Percentiles rank a stretch among this genome's conserved stretches.
Conservation (phyloP, 2,888 invertebrate genomes). For the Xestia ashworthii region DNA sequence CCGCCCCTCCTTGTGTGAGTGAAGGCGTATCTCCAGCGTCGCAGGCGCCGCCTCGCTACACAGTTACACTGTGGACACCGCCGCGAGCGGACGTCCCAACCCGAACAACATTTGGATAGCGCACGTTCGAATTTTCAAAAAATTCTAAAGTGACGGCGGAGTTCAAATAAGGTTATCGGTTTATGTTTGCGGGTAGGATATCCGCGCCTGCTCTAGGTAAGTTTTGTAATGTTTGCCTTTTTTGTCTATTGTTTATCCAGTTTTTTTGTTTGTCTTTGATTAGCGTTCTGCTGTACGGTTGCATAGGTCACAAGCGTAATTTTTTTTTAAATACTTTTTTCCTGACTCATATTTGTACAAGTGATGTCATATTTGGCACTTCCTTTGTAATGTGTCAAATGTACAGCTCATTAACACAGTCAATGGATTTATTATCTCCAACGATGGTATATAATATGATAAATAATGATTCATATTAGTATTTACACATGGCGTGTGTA, state of each 20-base stretch:
- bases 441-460: conserved; percentile 62
- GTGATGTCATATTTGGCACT: conserved; percentile 71
- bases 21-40: conserved; percentile 80
- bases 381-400: conserved; percentile 66
- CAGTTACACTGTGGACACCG: conserved; percentile 80
- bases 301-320: conserved; percentile 69
- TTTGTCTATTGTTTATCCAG: conserved; percentile 69
- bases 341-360: conserved; percentile 65
- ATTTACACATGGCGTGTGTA: conserved; percentile 62
- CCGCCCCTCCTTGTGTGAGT: conserved; percentile 73
- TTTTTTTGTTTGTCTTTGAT: conserved; percentile 78
- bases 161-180: conserved; percentile 86
- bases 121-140: conserved; percentile 69
- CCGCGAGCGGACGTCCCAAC: conserved; percentile 74
- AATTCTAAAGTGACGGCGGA: conserved; percentile 76
- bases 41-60: conserved; percentile 83
- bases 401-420: conserved; percentile 62
- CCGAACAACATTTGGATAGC: conserved; percentile 44
- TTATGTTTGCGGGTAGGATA: conserved; percentile 84
- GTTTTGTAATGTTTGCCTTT: conserved; percentile 78
- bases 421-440: conserved; percentile 65
- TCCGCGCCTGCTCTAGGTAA: conserved; percentile 79
- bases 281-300: conserved; percentile 75
- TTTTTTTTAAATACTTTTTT: conserved; percentile 60
- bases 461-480: conserved; percentile 68